phyloP scores from a whole-genome alignment of 1,140 invertebrate species.

The Drosophila bocki region DNA sequence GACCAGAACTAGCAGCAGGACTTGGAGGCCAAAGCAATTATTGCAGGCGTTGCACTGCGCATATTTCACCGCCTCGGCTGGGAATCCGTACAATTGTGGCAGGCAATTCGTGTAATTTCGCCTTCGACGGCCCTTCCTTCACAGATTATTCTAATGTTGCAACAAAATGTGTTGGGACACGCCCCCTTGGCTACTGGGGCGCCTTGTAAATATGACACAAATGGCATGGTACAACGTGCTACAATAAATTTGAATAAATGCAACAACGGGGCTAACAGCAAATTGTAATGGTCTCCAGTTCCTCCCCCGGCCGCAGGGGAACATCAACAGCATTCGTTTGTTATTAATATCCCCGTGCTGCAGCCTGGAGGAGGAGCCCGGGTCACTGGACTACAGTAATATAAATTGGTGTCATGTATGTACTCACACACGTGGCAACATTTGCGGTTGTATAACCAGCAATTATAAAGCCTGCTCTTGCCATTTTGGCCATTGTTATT shows the following conservation, averaged over 20 bases:
- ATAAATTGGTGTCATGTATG: slow-evolving; percentile 63
- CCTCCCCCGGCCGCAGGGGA: slow-evolving; percentile 41
- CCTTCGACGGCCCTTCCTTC: slow-evolving; percentile 18
- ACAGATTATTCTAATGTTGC: slow-evolving; percentile 34
- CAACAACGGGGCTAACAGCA: slow-evolving; percentile 38
- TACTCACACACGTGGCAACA: slow-evolving; percentile 42
- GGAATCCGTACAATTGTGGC: slow-evolving; percentile 34
- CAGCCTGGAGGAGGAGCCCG: background rate
- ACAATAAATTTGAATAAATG: slow-evolving; percentile 63
- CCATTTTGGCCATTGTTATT: slow-evolving; percentile 40
- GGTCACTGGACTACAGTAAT: slow-evolving; percentile 35
- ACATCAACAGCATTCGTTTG: slow-evolving; percentile 57
- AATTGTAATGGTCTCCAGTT: slow-evolving; percentile 19
- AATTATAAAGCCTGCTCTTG: slow-evolving; percentile 62
- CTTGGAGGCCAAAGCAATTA: slow-evolving; percentile 4
- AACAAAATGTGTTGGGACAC: slow-evolving; percentile 26
- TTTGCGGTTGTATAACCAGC: slow-evolving; percentile 69
- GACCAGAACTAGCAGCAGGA: background rate
- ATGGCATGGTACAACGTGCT: slow-evolving; percentile 44
- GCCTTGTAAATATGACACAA: slow-evolving; percentile 65
- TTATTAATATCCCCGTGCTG: slow-evolving; percentile 37
- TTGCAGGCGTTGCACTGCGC: slow-evolving; percentile 31
- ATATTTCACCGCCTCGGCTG: slow-evolving; percentile 15
- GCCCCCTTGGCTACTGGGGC: slow-evolving; percentile 6
- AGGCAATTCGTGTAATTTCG: slow-evolving; percentile 48